phyloP scores from a whole-genome alignment of 2,797 vertebrate species.

The Nannoperca obscura region DNA sequence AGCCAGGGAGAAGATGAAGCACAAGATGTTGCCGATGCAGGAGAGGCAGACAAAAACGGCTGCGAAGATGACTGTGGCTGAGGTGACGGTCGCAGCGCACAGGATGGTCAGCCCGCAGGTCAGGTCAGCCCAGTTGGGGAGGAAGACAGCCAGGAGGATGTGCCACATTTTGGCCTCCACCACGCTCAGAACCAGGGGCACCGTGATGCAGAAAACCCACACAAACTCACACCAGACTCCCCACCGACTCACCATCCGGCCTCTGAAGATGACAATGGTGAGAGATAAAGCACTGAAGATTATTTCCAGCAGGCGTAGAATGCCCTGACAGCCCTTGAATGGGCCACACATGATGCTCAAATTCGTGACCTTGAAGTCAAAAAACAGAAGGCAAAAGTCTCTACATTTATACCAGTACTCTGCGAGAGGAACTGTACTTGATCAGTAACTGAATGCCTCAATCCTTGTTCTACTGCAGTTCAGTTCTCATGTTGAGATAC shows the following conservation, averaged over 20 bases:
- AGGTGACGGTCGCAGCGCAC: slow-evolving; percentile 75
- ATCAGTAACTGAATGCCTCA: neutral
- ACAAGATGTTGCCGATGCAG: slow-evolving; percentile 64
- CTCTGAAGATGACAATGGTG: slow-evolving; percentile 72
- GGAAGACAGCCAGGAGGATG: slow-evolving; percentile 23
- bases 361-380: neutral
- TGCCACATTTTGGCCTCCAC: slow-evolving; percentile 72
- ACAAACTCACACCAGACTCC: slow-evolving; percentile 86
- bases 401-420: neutral
- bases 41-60: slow-evolving; percentile 46
- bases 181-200: slow-evolving; percentile 75
- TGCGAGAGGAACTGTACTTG: neutral
- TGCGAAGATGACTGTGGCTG: slow-evolving; percentile 78
- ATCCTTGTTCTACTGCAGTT: neutral
- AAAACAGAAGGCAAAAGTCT: neutral
- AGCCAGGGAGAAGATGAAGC: slow-evolving; percentile 74
- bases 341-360: slow-evolving; percentile 44
- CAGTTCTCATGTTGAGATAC: neutral
- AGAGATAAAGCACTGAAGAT: slow-evolving; percentile 74
- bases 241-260: rapidly evolving
- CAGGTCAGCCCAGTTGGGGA: slow-evolving; percentile 76
- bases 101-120: slow-evolving; percentile 80
- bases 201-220: slow-evolving; percentile 80
- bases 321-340: slow-evolving; percentile 34
- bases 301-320: slow-evolving; percentile 76